Percentiles rank a stretch among this genome's conserved stretches.
These are phyloP conservation scores for Hydractinia symbiolongicarpus DNA, from an alignment of 30 jellyfish, hydroid and myxozoan species.

Conservation along the genomic window DNA sequence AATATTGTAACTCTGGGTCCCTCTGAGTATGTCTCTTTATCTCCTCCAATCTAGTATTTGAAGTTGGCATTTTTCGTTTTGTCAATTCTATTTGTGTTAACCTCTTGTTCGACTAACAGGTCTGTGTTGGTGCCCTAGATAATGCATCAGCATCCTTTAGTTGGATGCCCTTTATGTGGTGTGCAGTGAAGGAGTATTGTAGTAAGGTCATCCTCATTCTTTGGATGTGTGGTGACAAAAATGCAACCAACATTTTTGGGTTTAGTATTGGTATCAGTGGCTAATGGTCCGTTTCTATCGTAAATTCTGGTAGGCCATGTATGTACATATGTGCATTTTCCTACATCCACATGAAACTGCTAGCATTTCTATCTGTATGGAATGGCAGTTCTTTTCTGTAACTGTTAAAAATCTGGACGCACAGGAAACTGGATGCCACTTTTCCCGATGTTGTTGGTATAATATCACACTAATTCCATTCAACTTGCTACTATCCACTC, in stretches of 20 bases:
- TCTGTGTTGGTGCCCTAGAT: conserved; percentile 23
- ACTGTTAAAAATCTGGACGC: too few relatives aligned
- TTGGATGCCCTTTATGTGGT: conserved; percentile 4
- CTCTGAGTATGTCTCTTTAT: conserved; percentile 1
- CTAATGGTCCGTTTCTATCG: conserved; percentile 30
- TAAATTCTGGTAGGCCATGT: neutral
- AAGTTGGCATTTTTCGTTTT: conserved; percentile 18
- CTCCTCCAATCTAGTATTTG: conserved; percentile 16
- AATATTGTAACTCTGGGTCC: too few relatives aligned
- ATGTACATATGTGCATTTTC: conserved; percentile 7
- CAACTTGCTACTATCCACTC: too few relatives aligned
- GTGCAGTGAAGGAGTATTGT: conserved; percentile 7
- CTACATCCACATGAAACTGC: neutral
- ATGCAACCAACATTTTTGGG: neutral
- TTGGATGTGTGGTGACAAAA: conserved; percentile 15
- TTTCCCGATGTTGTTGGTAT: too few relatives aligned
- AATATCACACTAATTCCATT: too few relatives aligned
- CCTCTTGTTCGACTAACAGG: conserved; percentile 14
- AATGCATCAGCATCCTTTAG: conserved; percentile 18
- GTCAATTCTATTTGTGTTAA: neutral
- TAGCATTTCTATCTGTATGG: neutral
- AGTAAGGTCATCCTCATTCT: conserved; percentile 14
- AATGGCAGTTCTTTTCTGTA: neutral
- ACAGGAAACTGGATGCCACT: too few relatives aligned
- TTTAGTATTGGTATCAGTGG: conserved; percentile 34